A percentile compares a stretch with the other conserved stretches of the same genome.
These are phyloP conservation scores for Characodon lateralis DNA, from an alignment of 2,797 vertebrate species.

Conservation along the genomic window DNA sequence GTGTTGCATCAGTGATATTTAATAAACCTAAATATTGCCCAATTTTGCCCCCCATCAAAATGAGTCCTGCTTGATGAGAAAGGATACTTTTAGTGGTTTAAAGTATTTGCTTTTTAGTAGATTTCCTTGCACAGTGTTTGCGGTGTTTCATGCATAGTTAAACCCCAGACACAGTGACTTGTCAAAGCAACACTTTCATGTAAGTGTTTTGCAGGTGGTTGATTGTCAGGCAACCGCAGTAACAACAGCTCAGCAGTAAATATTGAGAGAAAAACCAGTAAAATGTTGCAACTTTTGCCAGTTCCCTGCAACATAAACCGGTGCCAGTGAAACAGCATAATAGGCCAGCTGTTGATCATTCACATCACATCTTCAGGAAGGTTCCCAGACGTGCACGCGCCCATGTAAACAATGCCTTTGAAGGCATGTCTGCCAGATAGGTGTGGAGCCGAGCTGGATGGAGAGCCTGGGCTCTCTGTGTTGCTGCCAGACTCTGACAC, in stretches of 20 bases:
- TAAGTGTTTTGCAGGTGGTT: slow-evolving; percentile 7
- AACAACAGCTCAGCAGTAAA: not conserved
- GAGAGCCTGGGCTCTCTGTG: slow-evolving; percentile 74
- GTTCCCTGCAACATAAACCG: not conserved
- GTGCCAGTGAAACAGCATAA: slow-evolving; percentile 2
- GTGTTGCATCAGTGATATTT: too few species aligned
- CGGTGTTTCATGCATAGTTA: not conserved
- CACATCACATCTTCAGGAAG: slow-evolving; percentile 30
- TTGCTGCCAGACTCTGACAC: slow-evolving; percentile 72
- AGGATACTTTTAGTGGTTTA: not conserved
- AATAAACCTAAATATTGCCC: too few species aligned
- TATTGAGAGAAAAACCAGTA: not conserved
- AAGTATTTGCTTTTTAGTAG: too few species aligned
- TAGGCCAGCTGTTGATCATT: slow-evolving; percentile 37
- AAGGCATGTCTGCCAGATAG: slow-evolving; percentile 69
- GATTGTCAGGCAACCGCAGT: not conserved
- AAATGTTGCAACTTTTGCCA: slow-evolving; percentile 13
- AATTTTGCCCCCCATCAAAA: too few species aligned
- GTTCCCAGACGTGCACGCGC: slow-evolving; percentile 35
- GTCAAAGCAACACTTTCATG: slow-evolving; percentile 7
- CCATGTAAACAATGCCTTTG: slow-evolving; percentile 59
- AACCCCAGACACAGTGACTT: slow-evolving; percentile 2
- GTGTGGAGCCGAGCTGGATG: slow-evolving; percentile 68
- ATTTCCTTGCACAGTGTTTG: too few species aligned
- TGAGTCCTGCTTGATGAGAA: not conserved